phyloP scores from a whole-genome alignment of 2,113 vertebrate genomes.

The Archocentrus centrarchus region DNA sequence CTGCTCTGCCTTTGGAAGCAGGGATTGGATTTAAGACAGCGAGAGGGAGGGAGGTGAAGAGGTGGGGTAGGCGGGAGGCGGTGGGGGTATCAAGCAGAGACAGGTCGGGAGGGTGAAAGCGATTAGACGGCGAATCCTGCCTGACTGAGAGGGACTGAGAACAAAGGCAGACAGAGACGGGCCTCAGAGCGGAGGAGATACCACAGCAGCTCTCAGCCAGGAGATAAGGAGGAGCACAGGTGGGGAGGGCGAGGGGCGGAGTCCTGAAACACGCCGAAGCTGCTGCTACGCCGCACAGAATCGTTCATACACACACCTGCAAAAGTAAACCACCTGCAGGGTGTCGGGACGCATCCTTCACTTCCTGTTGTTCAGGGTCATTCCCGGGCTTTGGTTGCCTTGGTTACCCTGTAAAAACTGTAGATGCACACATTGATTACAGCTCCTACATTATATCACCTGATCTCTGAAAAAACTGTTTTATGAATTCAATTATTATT shows the following conservation, averaged over 20 bases:
- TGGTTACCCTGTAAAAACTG: not conserved
- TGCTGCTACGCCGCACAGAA: not conserved
- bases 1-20: not conserved
- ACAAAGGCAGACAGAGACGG: constrained; percentile 42
- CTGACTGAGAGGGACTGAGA: constrained; percentile 37
- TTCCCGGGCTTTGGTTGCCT: not conserved
- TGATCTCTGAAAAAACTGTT: not conserved
- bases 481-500: not conserved
- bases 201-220: constrained; percentile 6
- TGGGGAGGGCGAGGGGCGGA: not conserved
- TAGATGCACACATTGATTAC: no score
- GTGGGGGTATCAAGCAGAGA: not conserved
- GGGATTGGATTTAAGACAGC: not conserved
- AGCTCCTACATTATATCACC: not conserved
- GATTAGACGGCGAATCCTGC: constrained; percentile 42
- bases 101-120: constrained; percentile 32
- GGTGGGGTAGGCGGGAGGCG: not conserved
- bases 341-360: not conserved
- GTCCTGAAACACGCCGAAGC: not conserved
- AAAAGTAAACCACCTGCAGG: not conserved
- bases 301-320: not conserved
- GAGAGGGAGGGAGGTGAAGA: not conserved
- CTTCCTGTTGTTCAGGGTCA: not conserved
- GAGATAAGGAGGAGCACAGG: constrained; percentile 35
- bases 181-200: constrained; percentile 11